phyloP scores from a whole-genome alignment of 37 sponge, comb jelly and placozoan species.

The Mnemiopsis leidyi region DNA sequence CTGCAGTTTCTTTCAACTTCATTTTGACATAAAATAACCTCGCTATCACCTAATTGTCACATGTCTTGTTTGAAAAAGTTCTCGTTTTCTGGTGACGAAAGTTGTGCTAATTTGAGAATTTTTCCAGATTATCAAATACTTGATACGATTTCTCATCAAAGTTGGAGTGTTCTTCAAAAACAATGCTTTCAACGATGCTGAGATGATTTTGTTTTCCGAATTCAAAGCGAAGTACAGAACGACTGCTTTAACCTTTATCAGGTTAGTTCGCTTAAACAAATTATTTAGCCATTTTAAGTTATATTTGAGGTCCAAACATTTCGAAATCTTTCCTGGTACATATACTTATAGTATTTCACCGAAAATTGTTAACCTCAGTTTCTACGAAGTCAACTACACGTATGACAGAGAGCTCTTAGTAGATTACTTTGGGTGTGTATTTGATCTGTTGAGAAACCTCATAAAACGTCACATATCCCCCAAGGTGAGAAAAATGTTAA shows the following conservation, averaged over 20 bases:
- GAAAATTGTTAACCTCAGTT: conserved; percentile 4
- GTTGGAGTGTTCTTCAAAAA: conserved; percentile 33
- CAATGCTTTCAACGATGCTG: conserved; percentile 33
- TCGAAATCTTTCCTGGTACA: neutral
- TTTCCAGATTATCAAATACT: conserved; percentile 48
- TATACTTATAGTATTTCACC: neutral
- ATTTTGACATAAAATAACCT: too few relatives aligned
- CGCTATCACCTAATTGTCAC: too few relatives aligned
- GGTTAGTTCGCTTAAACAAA: neutral
- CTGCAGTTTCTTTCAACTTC: too few relatives aligned
- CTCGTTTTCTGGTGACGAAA: neutral
- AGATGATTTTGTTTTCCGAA: neutral
- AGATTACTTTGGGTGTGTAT: conserved; percentile 18
- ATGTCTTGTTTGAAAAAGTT: too few relatives aligned
- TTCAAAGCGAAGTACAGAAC: conserved; percentile 35
- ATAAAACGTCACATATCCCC: conserved; percentile 36
- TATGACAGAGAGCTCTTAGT: conserved; percentile 18
- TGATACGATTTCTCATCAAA: conserved; percentile 47
- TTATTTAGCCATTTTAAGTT: neutral
- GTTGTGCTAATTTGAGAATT: too few relatives aligned
- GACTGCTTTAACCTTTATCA: conserved; percentile 19
- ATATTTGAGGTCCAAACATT: neutral
- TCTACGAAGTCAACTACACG: conserved; percentile 25
- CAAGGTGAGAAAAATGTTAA: conserved; percentile 43
- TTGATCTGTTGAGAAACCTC: conserved; percentile 24